Base-by-base conservation (phyloP, 2,113 vertebrate species). In the Lucifuga dentata region DNA sequence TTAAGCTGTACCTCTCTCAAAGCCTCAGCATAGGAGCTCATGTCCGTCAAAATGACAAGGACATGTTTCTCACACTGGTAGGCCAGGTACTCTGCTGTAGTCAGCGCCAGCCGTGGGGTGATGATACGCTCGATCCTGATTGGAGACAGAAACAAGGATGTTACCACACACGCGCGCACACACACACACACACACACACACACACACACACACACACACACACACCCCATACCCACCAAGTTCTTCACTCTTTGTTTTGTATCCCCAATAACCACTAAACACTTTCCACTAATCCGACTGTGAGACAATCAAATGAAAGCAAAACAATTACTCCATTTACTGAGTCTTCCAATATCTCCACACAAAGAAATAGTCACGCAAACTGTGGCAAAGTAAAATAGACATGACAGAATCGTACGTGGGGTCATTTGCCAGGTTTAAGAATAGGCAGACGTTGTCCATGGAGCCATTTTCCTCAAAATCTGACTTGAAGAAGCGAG, bases 31-130 rank as follows among this genome's bases (percentile, higher is more conserved):
- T 94, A 94, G 39, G 93, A 93, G 82, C 93, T 94, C 93, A 94
- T 94, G 83, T 94, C 93, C 0, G 93, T 94, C 59, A 94, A 88
- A 77, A 94, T 94, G 85, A 94, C 93, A 81, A 94, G 77, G 32
- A 94, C 93, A 11, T 94, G 93, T 61, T 94, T 94, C 89, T 94
- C 93, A 77, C 93, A 94, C 87, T 94, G 93, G 78, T 94, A 94
- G 26, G 93, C 93, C 90, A 94, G 80, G 81, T 94, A 94, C 85
- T 94, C 93, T 0, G 93, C 93, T 6, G 93, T 66, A 4, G 93
- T 94, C 76, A 94, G 86, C 0, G 93, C 93, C 84, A 94, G 87
- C 39, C 93, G 93, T 2, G 93, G 93, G 1, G 93, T 94, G 79
- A 94, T 94, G 87, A 94, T 94, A 17, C 93, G 93, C 57, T 94